Percentiles rank a stretch among this genome's conserved stretches.
Conservation (phyloP, 2,888 invertebrate genomes). For the Pelosia muscerda region DNA sequence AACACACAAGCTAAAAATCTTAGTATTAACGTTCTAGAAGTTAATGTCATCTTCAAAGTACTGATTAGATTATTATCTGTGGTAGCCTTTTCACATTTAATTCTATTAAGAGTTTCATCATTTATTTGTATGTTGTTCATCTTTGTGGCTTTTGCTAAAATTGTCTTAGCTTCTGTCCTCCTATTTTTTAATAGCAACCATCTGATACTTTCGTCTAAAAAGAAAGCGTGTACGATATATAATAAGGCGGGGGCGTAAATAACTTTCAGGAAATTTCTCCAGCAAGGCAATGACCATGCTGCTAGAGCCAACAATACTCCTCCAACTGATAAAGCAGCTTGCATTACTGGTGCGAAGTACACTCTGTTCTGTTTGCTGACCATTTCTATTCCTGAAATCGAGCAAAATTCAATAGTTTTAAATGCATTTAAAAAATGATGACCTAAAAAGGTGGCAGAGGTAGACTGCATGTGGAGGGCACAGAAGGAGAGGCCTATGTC, state of each 20-base stretch:
- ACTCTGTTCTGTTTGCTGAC: constrained; percentile 69
- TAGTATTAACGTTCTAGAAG: constrained; percentile 56
- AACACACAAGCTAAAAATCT: constrained; percentile 63
- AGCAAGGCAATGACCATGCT: constrained; percentile 86
- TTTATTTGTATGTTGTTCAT: constrained; percentile 86
- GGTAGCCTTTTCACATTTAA: constrained; percentile 60
- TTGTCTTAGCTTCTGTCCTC: constrained; percentile 52
- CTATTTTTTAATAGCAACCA: constrained; percentile 92
- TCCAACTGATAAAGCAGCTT: constrained; percentile 62
- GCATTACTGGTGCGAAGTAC: constrained; percentile 59
- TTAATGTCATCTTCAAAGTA: constrained; percentile 34
- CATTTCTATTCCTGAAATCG: constrained; percentile 69
- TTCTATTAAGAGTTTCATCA: constrained; percentile 73
- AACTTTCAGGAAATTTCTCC: constrained; percentile 89
- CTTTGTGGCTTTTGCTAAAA: constrained; percentile 85
- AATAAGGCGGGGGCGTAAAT: constrained; percentile 90
- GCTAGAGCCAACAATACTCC: constrained; percentile 56
- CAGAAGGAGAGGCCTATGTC: too few relatives aligned
- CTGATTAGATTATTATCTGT: constrained; percentile 37
- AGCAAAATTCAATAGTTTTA: constrained; percentile 9
- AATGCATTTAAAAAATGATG: neutral
- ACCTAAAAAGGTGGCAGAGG: too few relatives aligned
- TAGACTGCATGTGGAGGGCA: too few relatives aligned
- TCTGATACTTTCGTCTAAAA: constrained; percentile 91
- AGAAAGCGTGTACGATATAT: constrained; percentile 88